phyloP scores from a whole-genome alignment of 2,113 vertebrate genomes.

The Dromiciops gliroides region DNA sequence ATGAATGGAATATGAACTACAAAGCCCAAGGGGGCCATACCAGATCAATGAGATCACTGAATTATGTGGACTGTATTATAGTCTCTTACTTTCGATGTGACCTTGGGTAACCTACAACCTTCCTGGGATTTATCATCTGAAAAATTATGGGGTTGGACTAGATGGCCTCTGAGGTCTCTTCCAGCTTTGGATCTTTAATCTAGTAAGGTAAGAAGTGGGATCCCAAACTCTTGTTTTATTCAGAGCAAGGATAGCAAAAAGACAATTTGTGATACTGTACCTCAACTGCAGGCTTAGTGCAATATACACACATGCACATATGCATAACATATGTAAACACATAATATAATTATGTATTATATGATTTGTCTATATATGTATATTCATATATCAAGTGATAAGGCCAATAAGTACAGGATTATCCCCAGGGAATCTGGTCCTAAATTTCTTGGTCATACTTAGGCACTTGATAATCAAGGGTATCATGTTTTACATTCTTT shows the following conservation, averaged over 20 bases:
- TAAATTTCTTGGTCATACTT: not conserved
- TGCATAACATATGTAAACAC: no score
- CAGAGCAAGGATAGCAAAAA: not conserved
- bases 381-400: not conserved
- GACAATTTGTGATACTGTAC: no score
- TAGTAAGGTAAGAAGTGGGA: not conserved
- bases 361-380: no score
- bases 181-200: not conserved
- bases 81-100: not conserved
- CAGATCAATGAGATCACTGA: not conserved
- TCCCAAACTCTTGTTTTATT: not conserved
- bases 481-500: not conserved
- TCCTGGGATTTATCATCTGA: not conserved
- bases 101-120: not conserved
- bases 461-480: not conserved
- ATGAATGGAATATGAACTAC: not conserved
- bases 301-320: no score
- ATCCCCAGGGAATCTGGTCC: not conserved
- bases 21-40: not conserved
- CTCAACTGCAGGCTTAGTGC: no score
- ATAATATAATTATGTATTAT: no score
- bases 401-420: not conserved
- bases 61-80: not conserved
- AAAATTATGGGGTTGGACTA: not conserved
- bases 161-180: not conserved